Evolutionary conservation across 2,888 invertebrate genomes (phyloP), one percentile per base, ranked within the genome.

Genomic region (Ypsolopha scabrella): DNA sequence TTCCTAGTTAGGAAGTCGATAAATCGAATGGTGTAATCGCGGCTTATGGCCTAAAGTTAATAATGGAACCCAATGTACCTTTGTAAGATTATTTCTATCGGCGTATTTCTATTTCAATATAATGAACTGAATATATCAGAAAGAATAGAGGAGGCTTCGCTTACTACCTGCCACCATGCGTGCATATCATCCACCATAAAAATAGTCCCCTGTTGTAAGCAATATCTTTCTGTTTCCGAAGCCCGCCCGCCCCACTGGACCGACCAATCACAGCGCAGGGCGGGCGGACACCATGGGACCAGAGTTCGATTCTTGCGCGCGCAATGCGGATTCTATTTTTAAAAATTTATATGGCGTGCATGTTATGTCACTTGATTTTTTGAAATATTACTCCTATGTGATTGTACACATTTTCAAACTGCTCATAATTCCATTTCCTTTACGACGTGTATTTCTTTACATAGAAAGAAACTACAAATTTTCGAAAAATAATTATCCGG

Each of bases 201-300:
- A 39, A 39, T 39, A 10, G 10, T 11, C 11, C 39, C n/a, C 11
- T 14, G 13, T 7, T 13, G 43, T 34, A 35, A 35, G 34, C 35
- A 46, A 46, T 46, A 46, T 46, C 35, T 46, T 34, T 46, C 34
- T 34, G 34, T 46, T 46, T 46, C 24, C 24, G 24, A 24, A 24
- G 39, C 39, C 48, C 48, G 48, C 48, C 38, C 48, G 39, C 37
- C 48, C n/a, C 48, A 7, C 46, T 38, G n/a, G 11, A 41, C 49
- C 59, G 66, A 62, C 77, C 77, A 78, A 78, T 77, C 75, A 74
- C 68, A 56, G 67, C 63, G 51, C 38, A 53, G 74, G 75, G 75
- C 72, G 77, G 77, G 71, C 68, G 68, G 51, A 7, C 24, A 6
- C n/a, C 10, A 13, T 7, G 34, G 34, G 10, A 39, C 39, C 41